Base-by-base conservation (phyloP, 2,888 invertebrate species). In the Suillia variegata region DNA sequence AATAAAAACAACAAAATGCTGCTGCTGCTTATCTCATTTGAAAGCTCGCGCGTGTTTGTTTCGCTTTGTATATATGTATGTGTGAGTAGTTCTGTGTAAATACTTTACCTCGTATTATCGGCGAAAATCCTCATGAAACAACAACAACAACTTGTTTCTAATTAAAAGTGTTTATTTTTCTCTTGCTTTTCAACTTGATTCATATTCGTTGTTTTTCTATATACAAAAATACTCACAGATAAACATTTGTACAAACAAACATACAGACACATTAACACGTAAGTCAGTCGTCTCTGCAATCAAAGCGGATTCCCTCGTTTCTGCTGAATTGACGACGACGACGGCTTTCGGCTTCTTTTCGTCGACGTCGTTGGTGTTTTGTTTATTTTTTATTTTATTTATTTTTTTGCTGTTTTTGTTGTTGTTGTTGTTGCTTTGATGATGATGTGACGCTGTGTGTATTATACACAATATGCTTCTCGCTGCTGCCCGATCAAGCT, bases 251-350 rank as follows among this genome's bases (percentile, higher is more conserved):
- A 56, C 51, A 54, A 34, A 34, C 38, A 58, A 22, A 21, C 26
- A 1, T 18, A n/a, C 12, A 48, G 3, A 31, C n/a, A n/a, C n/a
- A n/a, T n/a, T n/a, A n/a, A n/a, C n/a, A n/a, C n/a, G n/a, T n/a
- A n/a, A n/a, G n/a, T n/a, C n/a, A n/a, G n/a, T n/a, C n/a, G 8
- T 45, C 20, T 45, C 4, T 20, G 18, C 45, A n/a, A 4, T 8
- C 38, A 20, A 45, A 45, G 75, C 73, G 77, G 77, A 76, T 77
- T 77, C 76, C 77, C 77, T 77, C 75, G 73, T 77, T 77, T 76
- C 75, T 73, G 71, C 65, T 73, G 75, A 77, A 77, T 72, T 72
- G 73, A 73, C 71, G 26, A 42, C 22, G 42, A 45, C 34, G 56
- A 56, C 53, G 56, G 65, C 64, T 51, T 66, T 62, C 62, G 61